Percentiles rank a stretch among this genome's conserved stretches.
These are phyloP conservation scores for Ginglymostoma cirratum DNA, from an alignment of 2,113 vertebrate species.

Conservation along the genomic window DNA sequence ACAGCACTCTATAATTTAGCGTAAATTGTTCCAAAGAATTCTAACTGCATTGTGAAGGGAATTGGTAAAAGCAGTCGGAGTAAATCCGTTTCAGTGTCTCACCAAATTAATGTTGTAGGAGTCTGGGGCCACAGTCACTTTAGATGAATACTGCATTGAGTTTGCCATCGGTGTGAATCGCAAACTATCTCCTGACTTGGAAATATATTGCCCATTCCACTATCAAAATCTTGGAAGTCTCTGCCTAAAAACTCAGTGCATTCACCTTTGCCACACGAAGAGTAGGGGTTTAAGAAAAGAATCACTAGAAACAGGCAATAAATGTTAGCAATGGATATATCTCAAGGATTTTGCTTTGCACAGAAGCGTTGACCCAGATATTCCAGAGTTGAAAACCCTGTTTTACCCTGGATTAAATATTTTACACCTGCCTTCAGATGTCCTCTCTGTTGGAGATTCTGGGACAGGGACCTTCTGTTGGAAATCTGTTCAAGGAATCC, in stretches of 20 bases:
- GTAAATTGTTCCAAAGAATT: background rate
- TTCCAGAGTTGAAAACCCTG: too few species aligned
- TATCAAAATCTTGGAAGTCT: background rate
- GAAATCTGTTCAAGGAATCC: too few species aligned
- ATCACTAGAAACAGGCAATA: background rate
- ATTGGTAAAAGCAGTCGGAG: background rate
- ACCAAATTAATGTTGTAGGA: background rate
- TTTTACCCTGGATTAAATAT: too few species aligned
- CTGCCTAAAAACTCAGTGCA: background rate
- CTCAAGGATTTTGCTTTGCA: too few species aligned
- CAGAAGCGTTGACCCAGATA: too few species aligned
- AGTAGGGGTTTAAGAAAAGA: background rate
- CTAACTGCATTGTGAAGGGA: background rate
- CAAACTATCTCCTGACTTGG: background rate
- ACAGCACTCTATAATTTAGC: background rate
- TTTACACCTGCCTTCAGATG: too few species aligned
- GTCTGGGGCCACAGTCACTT: background rate
- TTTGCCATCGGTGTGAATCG: background rate
- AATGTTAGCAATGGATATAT: background rate
- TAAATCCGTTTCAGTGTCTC: background rate
- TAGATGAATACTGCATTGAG: background rate
- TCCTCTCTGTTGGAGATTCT: too few species aligned
- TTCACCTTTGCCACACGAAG: background rate
- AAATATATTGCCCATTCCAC: background rate
- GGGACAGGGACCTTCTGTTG: too few species aligned